These are phyloP conservation scores for Heliconius congener DNA, from an alignment of 1,140 invertebrate genomes.

Conservation along the genomic window DNA sequence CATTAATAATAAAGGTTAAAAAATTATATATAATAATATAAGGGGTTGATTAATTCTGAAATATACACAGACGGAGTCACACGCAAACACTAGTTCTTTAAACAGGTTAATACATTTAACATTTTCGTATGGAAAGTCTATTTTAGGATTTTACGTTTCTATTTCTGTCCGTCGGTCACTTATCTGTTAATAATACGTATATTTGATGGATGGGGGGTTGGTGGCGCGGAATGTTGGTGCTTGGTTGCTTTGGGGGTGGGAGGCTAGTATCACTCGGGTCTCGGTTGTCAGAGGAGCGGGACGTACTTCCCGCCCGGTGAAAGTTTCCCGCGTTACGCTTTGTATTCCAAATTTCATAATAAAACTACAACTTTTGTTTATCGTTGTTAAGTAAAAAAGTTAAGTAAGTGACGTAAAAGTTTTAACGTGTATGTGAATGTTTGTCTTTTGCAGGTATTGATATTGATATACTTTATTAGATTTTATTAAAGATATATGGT, in stretches of 20 bases:
- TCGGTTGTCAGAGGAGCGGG: slow-evolving; percentile 21
- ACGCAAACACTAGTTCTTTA: not conserved
- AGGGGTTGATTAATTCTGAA: not conserved
- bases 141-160: not conserved
- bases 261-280: slow-evolving; percentile 22
- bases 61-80: not conserved
- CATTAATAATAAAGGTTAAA: too few species aligned
- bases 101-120: not conserved
- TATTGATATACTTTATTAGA: not conserved
- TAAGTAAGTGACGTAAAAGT: not conserved
- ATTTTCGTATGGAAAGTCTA: not conserved
- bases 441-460: slow-evolving; percentile 31
- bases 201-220: slow-evolving; percentile 21
- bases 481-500: not conserved
- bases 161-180: not conserved
- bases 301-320: slow-evolving; percentile 12
- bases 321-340: slow-evolving; percentile 36
- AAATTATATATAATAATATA: too few species aligned
- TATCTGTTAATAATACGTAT: slow-evolving; percentile 11
- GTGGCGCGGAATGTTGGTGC: slow-evolving; percentile 19
- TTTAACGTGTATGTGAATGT: slow-evolving; percentile 30
- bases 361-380: not conserved
- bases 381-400: not conserved
- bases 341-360: slow-evolving; percentile 21
- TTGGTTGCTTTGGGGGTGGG: slow-evolving; percentile 24